Conservation (phyloP, 2,797 vertebrate genomes). For the Vultur gryphus region DNA sequence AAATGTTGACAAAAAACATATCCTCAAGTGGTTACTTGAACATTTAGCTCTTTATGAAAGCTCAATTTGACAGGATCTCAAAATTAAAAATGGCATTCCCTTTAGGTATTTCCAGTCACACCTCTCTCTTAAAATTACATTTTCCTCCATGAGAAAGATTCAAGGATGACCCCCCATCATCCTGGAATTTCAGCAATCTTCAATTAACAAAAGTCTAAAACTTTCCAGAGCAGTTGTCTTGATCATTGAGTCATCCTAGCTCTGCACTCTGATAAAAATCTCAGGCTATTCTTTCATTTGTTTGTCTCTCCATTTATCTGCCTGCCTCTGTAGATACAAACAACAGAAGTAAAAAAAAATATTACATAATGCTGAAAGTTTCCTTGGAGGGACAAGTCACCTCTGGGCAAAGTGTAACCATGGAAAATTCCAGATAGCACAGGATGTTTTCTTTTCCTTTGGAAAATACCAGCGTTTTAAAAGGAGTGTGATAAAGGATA, state of each 20-base stretch:
- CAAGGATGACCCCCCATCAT: neutral
- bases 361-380: neutral
- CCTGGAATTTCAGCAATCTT: conserved; percentile 33
- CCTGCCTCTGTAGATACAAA: neutral
- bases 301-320: neutral
- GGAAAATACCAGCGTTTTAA: neutral
- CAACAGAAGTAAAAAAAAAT: neutral
- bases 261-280: conserved; percentile 12
- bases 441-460: conserved; percentile 12
- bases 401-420: neutral
- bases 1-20: neutral
- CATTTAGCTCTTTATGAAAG: neutral
- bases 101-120: neutral
- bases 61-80: neutral
- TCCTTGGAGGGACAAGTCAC: neutral
- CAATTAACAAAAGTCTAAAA: neutral
- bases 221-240: neutral
- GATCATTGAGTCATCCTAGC: neutral
- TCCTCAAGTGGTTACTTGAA: neutral
- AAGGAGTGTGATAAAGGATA: neutral
- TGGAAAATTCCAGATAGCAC: conserved; percentile 45
- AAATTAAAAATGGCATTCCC: neutral
- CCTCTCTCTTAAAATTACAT: neutral
- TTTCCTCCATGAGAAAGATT: neutral
- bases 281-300: conserved; percentile 7